Evolutionary conservation across 1,140 invertebrate genomes (phyloP).

Genomic region (Heliconius eleuchia): DNA sequence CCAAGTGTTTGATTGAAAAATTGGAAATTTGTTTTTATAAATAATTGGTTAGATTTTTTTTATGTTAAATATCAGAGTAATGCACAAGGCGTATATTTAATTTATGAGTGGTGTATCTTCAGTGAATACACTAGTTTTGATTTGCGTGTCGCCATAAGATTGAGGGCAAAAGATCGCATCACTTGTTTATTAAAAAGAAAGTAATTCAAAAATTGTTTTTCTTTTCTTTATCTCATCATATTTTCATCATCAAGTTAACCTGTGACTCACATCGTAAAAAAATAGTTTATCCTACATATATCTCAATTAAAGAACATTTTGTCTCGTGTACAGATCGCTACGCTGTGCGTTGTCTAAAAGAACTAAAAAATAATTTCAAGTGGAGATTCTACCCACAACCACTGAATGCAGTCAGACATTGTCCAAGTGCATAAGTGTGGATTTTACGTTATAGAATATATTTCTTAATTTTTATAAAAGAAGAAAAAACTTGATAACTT

Average conservation of each 20-base stretch:
- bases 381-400: no score
- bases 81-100: conserved; percentile 3
- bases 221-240: neutral
- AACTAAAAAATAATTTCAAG: no score
- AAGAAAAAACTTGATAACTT: no score
- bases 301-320: no score
- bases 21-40: conserved; percentile 7
- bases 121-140: neutral
- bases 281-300: no score
- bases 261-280: neutral
- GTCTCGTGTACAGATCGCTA: no score
- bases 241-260: neutral
- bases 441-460: neutral
- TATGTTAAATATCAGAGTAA: conserved; percentile 8
- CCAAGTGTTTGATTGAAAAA: neutral
- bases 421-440: no score
- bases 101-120: conserved; percentile 6
- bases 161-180: neutral
- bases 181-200: conserved; percentile 14
- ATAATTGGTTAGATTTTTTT: conserved; percentile 8
- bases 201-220: neutral
- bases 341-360: no score
- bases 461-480: neutral
- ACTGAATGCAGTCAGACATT: no score
- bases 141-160: conserved; percentile 3